Conservation (phyloP, 1,140 invertebrate genomes). For the Heliconius eleuchia region DNA sequence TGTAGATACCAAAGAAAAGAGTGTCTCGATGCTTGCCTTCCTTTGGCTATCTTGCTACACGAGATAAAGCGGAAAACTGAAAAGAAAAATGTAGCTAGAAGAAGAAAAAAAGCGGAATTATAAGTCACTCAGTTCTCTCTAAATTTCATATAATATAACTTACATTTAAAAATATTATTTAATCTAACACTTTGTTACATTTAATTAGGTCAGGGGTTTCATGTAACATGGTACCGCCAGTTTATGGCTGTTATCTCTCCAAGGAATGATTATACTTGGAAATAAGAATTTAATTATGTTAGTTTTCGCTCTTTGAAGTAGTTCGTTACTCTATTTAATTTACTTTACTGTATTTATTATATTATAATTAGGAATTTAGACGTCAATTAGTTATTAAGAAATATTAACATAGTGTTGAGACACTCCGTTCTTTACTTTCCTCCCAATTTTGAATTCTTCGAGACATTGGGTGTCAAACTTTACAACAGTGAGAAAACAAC, state of each 20-base stretch:
- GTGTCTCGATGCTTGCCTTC: too few relatives aligned
- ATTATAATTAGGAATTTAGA: neutral
- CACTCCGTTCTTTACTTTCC: too few relatives aligned
- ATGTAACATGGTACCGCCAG: slow-evolving; percentile 9
- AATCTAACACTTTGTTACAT: slow-evolving; percentile 3
- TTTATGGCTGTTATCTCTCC: slow-evolving; percentile 10
- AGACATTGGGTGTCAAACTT: too few relatives aligned
- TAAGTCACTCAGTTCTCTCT: too few relatives aligned
- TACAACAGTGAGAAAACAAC: too few relatives aligned
- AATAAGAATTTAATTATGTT: slow-evolving; percentile 11
- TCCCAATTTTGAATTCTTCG: too few relatives aligned
- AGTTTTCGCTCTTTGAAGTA: neutral
- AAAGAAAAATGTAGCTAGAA: too few relatives aligned
- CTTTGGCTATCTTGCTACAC: too few relatives aligned
- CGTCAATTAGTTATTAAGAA: neutral
- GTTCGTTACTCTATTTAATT: neutral
- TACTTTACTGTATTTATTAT: neutral
- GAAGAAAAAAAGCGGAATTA: too few relatives aligned
- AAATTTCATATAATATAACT: too few relatives aligned
- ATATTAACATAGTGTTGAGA: neutral
- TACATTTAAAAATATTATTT: neutral
- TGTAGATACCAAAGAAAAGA: too few relatives aligned
- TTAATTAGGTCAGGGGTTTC: slow-evolving; percentile 21
- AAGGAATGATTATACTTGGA: slow-evolving; percentile 13
- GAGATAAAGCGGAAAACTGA: too few relatives aligned